Conservation (phyloP, 2,888 invertebrate genomes). For the Eudemis profundana region DNA sequence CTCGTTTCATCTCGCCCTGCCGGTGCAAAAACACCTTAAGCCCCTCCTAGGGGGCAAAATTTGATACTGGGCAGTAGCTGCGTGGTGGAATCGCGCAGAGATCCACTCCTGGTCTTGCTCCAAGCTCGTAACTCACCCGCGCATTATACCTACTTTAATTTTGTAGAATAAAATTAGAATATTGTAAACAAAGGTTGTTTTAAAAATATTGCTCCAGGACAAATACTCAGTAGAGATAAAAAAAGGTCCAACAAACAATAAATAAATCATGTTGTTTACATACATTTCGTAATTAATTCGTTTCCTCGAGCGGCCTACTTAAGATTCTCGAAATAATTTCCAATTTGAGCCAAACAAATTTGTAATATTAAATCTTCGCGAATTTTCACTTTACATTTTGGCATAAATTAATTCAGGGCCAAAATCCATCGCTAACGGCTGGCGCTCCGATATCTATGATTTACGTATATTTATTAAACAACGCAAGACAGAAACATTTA, state of each 20-base stretch:
- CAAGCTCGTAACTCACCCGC: no score
- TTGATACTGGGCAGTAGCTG: no score
- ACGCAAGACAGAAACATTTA: no score
- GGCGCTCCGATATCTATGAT: not conserved
- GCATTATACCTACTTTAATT: no score
- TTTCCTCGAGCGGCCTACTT: constrained; percentile 31
- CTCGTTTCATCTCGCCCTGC: no score
- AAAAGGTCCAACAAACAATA: constrained; percentile 4
- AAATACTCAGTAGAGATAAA: constrained; percentile 15
- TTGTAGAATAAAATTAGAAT: no score
- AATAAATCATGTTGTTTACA: constrained; percentile 32
- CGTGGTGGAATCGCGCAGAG: no score
- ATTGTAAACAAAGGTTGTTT: not conserved
- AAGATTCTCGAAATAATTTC: constrained; percentile 35
- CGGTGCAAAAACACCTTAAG: no score
- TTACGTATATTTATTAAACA: no score
- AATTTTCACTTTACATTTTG: constrained; percentile 31
- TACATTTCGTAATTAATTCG: constrained; percentile 30
- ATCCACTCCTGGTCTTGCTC: no score
- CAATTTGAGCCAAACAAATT: constrained; percentile 29
- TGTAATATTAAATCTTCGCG: constrained; percentile 30
- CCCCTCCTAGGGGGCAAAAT: no score
- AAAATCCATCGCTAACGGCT: constrained; percentile 5
- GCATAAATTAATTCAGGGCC: constrained; percentile 25
- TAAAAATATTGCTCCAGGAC: not conserved